Base-by-base conservation (phyloP, 2,888 invertebrate genomes). In the Leuctra nigra region DNA sequence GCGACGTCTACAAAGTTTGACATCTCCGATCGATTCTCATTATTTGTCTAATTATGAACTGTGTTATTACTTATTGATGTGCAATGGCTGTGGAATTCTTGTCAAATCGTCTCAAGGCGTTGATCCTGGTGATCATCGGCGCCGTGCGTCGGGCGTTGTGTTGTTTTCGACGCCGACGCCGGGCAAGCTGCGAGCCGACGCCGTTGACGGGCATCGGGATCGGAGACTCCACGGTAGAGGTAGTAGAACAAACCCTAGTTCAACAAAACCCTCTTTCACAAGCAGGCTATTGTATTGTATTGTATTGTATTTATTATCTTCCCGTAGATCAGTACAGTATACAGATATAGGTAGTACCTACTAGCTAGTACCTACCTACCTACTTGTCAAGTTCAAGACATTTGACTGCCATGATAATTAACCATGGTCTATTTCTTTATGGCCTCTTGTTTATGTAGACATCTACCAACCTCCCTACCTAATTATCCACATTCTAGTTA, bases 61-160 rank as follows among this genome's bases (percentile, higher is more conserved):
- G n/a, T n/a, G n/a, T n/a, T n/a, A n/a, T n/a, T n/a, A n/a, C n/a
- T n/a, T n/a, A n/a, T n/a, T n/a, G n/a, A n/a, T n/a, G n/a, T n/a
- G n/a, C n/a, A n/a, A n/a, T n/a, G n/a, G 72, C 76, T 61, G 63
- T 77, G 53, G 73, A 74, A 65, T 71, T 74, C 64, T 59, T 75
- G 60, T 63, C 74, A 55, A 72, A 73, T 64, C 77, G 80, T 65
- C 63, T 83, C 1, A 82, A 81, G 69, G 72, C 78, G 47, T 67
- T 82, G 38, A 62, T 82, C 38, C 67, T 82, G 36, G 65, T 78
- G 58, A 66, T 83, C 25, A 64, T 82, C 23, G 77, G 77, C 35
- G 65, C 77, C 24, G 75, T 81, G 59, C 73, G 78, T 55, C 73
- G 80, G 23, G 82, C 82, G 1, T 68, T 83, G 64, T 83, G 83